These are phyloP conservation scores for Drosophila bipectinata DNA, from an alignment of 1,140 invertebrate genomes.

Conservation along the genomic window DNA sequence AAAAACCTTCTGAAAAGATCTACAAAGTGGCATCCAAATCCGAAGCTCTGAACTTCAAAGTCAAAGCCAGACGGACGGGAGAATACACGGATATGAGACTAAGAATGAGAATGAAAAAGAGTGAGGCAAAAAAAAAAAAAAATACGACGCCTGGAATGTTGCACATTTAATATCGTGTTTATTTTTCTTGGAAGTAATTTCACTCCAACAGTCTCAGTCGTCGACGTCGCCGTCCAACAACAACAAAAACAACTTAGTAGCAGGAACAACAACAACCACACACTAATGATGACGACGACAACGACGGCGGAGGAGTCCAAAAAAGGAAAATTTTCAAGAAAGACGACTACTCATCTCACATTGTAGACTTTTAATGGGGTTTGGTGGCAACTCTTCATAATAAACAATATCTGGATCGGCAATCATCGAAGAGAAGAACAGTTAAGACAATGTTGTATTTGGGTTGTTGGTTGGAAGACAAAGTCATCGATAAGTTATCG, in stretches of 20 bases:
- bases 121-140: slow-evolving; percentile 24
- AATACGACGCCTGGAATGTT: slow-evolving; percentile 68
- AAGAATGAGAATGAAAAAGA: slow-evolving; percentile 11
- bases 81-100: background rate
- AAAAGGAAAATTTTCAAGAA: background rate
- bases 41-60: background rate
- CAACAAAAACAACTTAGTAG: slow-evolving; percentile 29
- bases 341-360: background rate
- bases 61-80: background rate
- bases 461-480: no score
- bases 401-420: background rate
- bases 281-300: background rate
- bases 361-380: background rate
- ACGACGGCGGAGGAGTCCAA: background rate
- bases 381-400: background rate
- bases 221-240: slow-evolving; percentile 13
- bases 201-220: slow-evolving; percentile 52
- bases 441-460: no score
- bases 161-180: slow-evolving; percentile 81
- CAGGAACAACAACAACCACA: slow-evolving; percentile 6
- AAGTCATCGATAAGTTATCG: no score
- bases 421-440: no score
- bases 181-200: slow-evolving; percentile 81
- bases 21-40: slow-evolving; percentile 2
- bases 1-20: background rate